Base-by-base conservation (phyloP, 2,113 vertebrate genomes). In the Nansenia antarctica region DNA sequence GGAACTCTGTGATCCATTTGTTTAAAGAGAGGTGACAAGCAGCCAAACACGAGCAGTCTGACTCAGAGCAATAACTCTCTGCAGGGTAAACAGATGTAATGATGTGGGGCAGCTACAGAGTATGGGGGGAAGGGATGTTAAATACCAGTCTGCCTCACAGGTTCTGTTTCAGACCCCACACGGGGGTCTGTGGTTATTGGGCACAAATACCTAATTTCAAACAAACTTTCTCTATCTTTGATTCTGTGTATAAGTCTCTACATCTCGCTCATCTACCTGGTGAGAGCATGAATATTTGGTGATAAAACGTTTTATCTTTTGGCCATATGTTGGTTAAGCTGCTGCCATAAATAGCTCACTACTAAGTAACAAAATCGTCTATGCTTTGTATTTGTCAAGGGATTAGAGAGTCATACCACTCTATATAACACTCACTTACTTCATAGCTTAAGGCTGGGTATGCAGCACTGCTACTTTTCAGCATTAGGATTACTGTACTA, bases 11-110 rank as follows among this genome's bases (percentile, higher is more conserved):
- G 5, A 54, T 76, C 30, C 4, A 52, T 73, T 3, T 55, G 64
- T 80, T 74, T 83, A 76, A 42, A 18, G 5, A 31, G 24, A 39
- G 18, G 2, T 15, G 22, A 53, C 54, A 57, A 0, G 2, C 53
- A 65, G 34, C 24, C 59, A 77, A 82, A 79, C 57, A 69, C 5
- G 4, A 1, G 3, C 9, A 1, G 45, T n/a, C n/a, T n/a, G n/a
- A n/a, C n/a, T n/a, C n/a, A n/a, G n/a, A n/a, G n/a, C n/a, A n/a
- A n/a, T n/a, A n/a, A n/a, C n/a, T n/a, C n/a, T n/a, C n/a, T n/a
- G n/a, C n/a, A n/a, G n/a, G n/a, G n/a, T n/a, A n/a, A n/a, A n/a
- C n/a, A n/a, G n/a, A n/a, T n/a, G n/a, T n/a, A n/a, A n/a, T n/a
- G n/a, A n/a, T n/a, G n/a, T n/a, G n/a, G n/a, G n/a, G n/a, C n/a